phyloP scores from a whole-genome alignment of 2,888 invertebrate species.

The Argyresthia goedartella region DNA sequence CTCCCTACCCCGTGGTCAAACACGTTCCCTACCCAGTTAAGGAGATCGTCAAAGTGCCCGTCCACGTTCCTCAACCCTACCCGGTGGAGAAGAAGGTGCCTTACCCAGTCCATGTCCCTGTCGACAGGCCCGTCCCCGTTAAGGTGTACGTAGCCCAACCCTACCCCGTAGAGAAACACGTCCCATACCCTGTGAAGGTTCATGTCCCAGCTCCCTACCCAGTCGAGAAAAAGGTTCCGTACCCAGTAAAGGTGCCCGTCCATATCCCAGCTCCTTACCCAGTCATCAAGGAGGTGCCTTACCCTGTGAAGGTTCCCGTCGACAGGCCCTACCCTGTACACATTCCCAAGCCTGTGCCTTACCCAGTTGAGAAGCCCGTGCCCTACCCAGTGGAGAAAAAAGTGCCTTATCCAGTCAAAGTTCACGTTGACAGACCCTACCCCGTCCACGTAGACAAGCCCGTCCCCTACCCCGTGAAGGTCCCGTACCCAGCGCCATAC shows the following conservation, averaged over 20 bases:
- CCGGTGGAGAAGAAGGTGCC: slow-evolving; percentile 75
- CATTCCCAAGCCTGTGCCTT: slow-evolving; percentile 72
- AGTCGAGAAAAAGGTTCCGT: slow-evolving; percentile 76
- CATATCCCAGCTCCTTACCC: slow-evolving; percentile 73
- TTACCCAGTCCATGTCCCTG: slow-evolving; percentile 64
- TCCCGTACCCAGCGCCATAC: slow-evolving; percentile 76
- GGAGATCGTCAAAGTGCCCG: slow-evolving; percentile 70
- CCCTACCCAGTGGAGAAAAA: slow-evolving; percentile 73
- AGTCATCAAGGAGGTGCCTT: slow-evolving; percentile 65
- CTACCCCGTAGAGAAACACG: slow-evolving; percentile 73
- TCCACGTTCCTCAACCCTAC: slow-evolving; percentile 77
- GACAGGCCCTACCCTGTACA: slow-evolving; percentile 76
- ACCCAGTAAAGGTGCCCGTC: slow-evolving; percentile 73
- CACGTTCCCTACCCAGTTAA: slow-evolving; percentile 78
- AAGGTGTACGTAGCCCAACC: slow-evolving; percentile 71
- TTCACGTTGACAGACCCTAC: slow-evolving; percentile 70
- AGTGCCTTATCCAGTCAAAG: slow-evolving; percentile 74
- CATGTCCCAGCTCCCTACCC: slow-evolving; percentile 78
- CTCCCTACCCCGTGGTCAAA: slow-evolving; percentile 77
- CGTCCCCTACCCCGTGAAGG: slow-evolving; percentile 72
- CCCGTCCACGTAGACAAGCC: slow-evolving; percentile 57
- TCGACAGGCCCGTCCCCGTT: slow-evolving; percentile 63
- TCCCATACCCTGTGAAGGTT: slow-evolving; percentile 76
- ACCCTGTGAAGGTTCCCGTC: slow-evolving; percentile 75
- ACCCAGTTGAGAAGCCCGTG: slow-evolving; percentile 69